Evolutionary conservation across 2,888 invertebrate species (phyloP).

Genomic region (Drosophila meridionalis): DNA sequence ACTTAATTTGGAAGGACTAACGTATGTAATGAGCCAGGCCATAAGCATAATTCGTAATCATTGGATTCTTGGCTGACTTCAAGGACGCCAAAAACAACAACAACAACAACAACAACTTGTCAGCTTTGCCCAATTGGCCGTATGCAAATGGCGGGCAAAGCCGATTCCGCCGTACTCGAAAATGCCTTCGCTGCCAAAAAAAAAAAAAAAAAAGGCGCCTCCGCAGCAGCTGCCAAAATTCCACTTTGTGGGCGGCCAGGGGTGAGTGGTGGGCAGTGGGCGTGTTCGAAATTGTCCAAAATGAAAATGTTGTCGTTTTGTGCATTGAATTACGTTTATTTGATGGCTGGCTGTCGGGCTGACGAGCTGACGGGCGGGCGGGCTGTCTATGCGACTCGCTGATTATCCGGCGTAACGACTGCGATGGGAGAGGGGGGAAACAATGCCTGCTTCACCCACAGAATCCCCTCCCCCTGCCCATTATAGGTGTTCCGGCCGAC

Average conservation of each 20-base stretch:
- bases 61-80: slow-evolving; percentile 37
- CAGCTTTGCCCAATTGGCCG: slow-evolving; percentile 76
- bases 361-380: slow-evolving; percentile 27
- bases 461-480: slow-evolving; percentile 7
- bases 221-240: slow-evolving; percentile 50
- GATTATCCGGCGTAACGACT: slow-evolving; percentile 73
- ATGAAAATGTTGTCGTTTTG: slow-evolving; percentile 77
- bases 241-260: slow-evolving; percentile 14
- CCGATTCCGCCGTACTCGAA: slow-evolving; percentile 28
- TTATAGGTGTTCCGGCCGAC: slow-evolving; percentile 72
- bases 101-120: slow-evolving; percentile 38
- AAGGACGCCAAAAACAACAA: not conserved
- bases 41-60: slow-evolving; percentile 58
- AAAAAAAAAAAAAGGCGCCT: not conserved
- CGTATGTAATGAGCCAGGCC: slow-evolving; percentile 49
- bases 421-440: slow-evolving; percentile 24
- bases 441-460: not conserved
- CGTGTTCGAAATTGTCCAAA: slow-evolving; percentile 48
- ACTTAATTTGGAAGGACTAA: slow-evolving; percentile 52
- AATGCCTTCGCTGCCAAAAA: slow-evolving; percentile 24
- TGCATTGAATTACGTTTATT: slow-evolving; percentile 79
- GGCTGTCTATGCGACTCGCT: slow-evolving; percentile 29
- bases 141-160: slow-evolving; percentile 64
- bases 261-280: not conserved
- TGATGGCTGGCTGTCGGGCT: slow-evolving; percentile 59